phyloP scores from a whole-genome alignment of 2,888 invertebrate species.

The Coleophora deauratella region DNA sequence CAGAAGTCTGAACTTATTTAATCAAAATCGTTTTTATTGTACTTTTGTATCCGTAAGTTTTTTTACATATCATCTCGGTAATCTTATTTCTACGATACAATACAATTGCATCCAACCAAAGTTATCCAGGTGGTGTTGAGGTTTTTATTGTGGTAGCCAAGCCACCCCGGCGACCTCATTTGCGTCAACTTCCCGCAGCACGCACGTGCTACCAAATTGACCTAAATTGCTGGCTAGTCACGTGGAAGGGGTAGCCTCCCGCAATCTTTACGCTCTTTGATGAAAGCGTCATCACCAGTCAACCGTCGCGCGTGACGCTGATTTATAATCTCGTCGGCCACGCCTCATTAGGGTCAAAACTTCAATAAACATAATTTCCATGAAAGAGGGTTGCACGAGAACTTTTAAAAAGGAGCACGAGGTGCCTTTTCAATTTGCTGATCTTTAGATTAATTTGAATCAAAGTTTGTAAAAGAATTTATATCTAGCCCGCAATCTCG shows the following conservation, averaged over 20 bases:
- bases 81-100: too few species aligned
- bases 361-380: not conserved
- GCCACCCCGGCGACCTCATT: slow-evolving; percentile 36
- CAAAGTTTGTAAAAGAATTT: too few species aligned
- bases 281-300: slow-evolving; percentile 14
- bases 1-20: too few species aligned
- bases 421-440: too few species aligned
- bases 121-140: slow-evolving; percentile 19
- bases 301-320: slow-evolving; percentile 14
- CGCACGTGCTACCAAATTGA: slow-evolving; percentile 39
- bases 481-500: too few species aligned
- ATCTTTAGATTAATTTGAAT: too few species aligned
- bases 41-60: too few species aligned
- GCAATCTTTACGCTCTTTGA: slow-evolving; percentile 17
- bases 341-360: slow-evolving; percentile 15
- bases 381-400: too few species aligned
- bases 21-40: too few species aligned
- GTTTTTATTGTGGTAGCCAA: slow-evolving; percentile 4
- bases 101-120: slow-evolving; percentile 13
- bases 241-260: slow-evolving; percentile 22
- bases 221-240: slow-evolving; percentile 39
- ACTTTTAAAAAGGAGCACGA: too few species aligned
- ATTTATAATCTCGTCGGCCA: slow-evolving; percentile 18
- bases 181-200: slow-evolving; percentile 33
- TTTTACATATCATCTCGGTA: too few species aligned